Base-by-base conservation (phyloP, 2,888 invertebrate genomes). In the Mellilla xanthometata region DNA sequence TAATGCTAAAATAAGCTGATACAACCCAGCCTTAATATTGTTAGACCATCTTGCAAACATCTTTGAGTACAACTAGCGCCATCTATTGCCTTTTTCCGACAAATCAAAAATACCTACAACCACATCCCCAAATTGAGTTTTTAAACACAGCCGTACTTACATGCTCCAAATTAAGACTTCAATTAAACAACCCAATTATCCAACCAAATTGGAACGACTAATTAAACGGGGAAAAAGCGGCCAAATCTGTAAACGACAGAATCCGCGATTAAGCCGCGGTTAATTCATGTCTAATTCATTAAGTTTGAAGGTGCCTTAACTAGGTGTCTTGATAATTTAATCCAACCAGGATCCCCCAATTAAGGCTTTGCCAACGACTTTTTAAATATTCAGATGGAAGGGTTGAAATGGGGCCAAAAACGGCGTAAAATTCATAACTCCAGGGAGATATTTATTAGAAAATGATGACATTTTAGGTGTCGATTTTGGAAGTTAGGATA, bases 301-400 rank as follows among this genome's bases (percentile, higher is more conserved):
- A 88, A 80, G 75, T 82, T 81, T 71, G 68, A 70, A 78, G 78
- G 76, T 74, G 79, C 73, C 69, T 75, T 87, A 85, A 87, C 86
- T 81, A 88, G 88, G 88, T 88, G 88, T 86, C 89, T 88, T 89
- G 85, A 89, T 88, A 88, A 88, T 89, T 88, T 89, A 89, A 89
- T 89, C 88, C 86, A 78, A 74, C 65, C 82, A 71, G 79, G 83
- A 81, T 85, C 81, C 82, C 78, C 85, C 89, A 87, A 88, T 88
- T 88, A 88, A 82, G 84, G 80, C 81, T 80, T 85, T 84, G 73
- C 77, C 83, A 83, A 87, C 85, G 87, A 88, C 84, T 88, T 88
- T 89, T 88, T 88, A 89, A 88, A 89, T 89, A 89, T 88, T 87
- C 84, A 68, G 65, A 68, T 58, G 60, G 68, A 81, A 81, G 86